Base-by-base conservation (phyloP, 2,113 vertebrate species). In the Hypomesus transpacificus region DNA sequence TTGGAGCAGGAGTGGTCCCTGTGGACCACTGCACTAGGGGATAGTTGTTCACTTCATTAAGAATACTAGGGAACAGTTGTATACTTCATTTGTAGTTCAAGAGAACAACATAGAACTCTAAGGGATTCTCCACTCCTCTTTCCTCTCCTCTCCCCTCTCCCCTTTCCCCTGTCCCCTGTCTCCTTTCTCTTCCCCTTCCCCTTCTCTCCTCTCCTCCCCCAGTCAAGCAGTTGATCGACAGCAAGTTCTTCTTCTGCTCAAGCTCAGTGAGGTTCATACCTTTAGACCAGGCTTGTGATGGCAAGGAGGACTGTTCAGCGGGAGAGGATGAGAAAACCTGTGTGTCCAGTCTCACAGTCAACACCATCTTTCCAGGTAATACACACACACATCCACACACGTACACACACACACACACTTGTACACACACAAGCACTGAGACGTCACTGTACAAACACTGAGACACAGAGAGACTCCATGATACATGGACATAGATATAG, bases 211-310 rank as follows among this genome's bases (percentile, higher is more conserved):
- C 31, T n/a, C 21, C 34, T 24, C 16, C 17, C 57, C 31, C 76
- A 98, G 97, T 94, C 75, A 94, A 94, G 80, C 22, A 87, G 69
- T 71, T 92, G 53, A 81, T 92, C 50, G 80, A 92, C 9, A 88
- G 87, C 69, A 90, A 95, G 75, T 97, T 94, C 86, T 95, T 90
- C 88, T 90, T 95, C 90, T 98, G 96, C 78, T 78, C 75, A 0
- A 79, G 80, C 13, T 88, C 94, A 0, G 70, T 94, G 50, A 92
- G 81, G 88, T 94, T 97, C 81, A 91, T 98, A 82, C 75, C 91
- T 0, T 64, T 93, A 70, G 78, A 18, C 0, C 73, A 75, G 39
- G 80, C 93, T 34, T 98, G 96, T 3, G 90, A 98, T 0, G 91
- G 94, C 13, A 84, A 77, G 0, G 1, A 13, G 0, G 93, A 98